Percentiles rank a stretch among this genome's conserved stretches.
Conservation (phyloP, 2,888 invertebrate species). For the Blera fallax region DNA sequence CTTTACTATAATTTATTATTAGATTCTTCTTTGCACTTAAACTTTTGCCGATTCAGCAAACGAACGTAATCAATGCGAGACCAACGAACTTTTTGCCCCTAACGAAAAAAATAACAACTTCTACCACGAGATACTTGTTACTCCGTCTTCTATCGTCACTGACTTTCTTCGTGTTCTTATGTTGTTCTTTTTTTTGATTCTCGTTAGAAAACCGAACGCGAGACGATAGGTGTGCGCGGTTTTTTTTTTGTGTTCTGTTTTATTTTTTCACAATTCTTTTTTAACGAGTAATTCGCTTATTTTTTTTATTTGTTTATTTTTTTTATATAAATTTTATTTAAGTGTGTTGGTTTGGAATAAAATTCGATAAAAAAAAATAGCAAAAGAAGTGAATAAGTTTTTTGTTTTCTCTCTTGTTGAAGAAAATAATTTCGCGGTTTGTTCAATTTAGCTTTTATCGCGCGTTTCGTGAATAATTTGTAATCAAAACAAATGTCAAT, state of each 20-base stretch:
- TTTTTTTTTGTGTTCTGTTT: slow-evolving; percentile 37
- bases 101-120: slow-evolving; percentile 33
- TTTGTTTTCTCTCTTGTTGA: neutral
- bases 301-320: slow-evolving; percentile 5
- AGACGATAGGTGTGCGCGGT: slow-evolving; percentile 44
- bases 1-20: slow-evolving; percentile 41
- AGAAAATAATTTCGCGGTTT: slow-evolving; percentile 31
- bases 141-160: slow-evolving; percentile 57
- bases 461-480: slow-evolving; percentile 46
- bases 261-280: slow-evolving; percentile 57
- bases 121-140: slow-evolving; percentile 66
- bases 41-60: slow-evolving; percentile 62
- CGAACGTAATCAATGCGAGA: slow-evolving; percentile 66
- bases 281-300: slow-evolving; percentile 38
- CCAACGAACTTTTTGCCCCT: slow-evolving; percentile 68
- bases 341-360: slow-evolving; percentile 16
- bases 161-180: slow-evolving; percentile 63
- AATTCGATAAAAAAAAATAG: slow-evolving; percentile 13
- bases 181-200: slow-evolving; percentile 70
- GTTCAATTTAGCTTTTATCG: slow-evolving; percentile 26
- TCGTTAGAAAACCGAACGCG: slow-evolving; percentile 55
- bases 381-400: slow-evolving; percentile 21
- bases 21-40: slow-evolving; percentile 54
- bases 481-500: slow-evolving; percentile 54
- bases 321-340: neutral